Percentiles rank a stretch among this genome's conserved stretches.
These are phyloP conservation scores for Alces alces DNA, from an alignment of 2,113 vertebrate species.

Conservation along the genomic window DNA sequence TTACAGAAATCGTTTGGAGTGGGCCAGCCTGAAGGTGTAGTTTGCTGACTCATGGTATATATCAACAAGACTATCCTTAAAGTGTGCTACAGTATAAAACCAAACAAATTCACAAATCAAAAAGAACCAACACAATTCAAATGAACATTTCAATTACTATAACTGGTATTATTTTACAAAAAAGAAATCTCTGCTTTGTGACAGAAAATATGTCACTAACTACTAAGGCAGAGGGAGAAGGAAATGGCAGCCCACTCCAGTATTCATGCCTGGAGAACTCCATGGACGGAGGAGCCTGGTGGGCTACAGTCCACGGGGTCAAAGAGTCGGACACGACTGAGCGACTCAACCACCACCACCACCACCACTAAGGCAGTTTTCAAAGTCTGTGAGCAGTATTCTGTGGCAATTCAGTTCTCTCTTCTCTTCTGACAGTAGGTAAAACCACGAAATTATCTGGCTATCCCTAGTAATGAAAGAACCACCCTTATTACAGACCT, in stretches of 20 bases:
- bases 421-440: background rate
- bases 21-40: background rate
- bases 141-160: background rate
- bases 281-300: background rate
- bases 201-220: background rate
- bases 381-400: background rate
- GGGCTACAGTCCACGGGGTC: accelerated
- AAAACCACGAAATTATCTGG: background rate
- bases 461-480: background rate
- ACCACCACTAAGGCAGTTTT: background rate
- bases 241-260: background rate
- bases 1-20: background rate
- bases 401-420: background rate
- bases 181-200: background rate
- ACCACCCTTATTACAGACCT: background rate
- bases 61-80: background rate
- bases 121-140: background rate
- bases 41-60: background rate
- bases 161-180: background rate
- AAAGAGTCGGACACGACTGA: background rate
- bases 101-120: conserved; percentile 21
- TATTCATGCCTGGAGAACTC: background rate
- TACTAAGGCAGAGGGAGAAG: background rate
- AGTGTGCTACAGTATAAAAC: background rate
- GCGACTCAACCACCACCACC: background rate